Base-by-base conservation (phyloP, 1,140 invertebrate species). In the Drosophila trapezifrons region DNA sequence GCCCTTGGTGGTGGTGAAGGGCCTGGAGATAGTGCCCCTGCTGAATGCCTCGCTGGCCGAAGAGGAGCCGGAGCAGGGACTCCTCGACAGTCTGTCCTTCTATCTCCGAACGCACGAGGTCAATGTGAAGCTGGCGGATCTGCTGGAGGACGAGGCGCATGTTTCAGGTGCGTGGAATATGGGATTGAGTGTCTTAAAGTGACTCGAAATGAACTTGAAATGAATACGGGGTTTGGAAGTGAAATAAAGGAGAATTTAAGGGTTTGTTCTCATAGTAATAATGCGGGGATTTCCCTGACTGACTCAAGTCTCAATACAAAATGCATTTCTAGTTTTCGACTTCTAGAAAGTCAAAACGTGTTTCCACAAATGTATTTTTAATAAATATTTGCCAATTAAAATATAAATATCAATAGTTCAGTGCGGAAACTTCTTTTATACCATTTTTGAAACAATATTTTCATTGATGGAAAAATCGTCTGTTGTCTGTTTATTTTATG, bases 71-170 rank as follows among this genome's bases (percentile, higher is more conserved):
- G 63, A 62, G 1, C 27, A 38, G 7, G 57, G 77, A 1, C 55
- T 91, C 10, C 60, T 95, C 27, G 94, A 93, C 2, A 92, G 93
- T 2, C 84, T 96, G 42, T 92, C 95, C 17, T 94, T 94, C 57
- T 96, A 96, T 76, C 80, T 96, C 2, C 93, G 95, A 67, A 94
- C 93, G 9, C 94, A 96, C 76, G 96, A 96, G 76, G 80, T 96
- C 1, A 93, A 95, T 73, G 94, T 96, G 5, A 95, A 94, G 67
- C 90, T 96, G 46, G 94, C 94, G 0, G 95, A 94, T 81, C 91
- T 96, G 18, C 56, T 91, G 29, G 80, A 87, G 8, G 84, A 83
- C 6, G 73, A 62, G 4, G 73, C 65, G 8, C 65, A 67, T 65
- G 54, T 72, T 25, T 52, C 69, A 49, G 80, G 80, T 89, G 65